phyloP scores from a whole-genome alignment of 2,113 vertebrate species.

The Stigmatopora nigra region DNA sequence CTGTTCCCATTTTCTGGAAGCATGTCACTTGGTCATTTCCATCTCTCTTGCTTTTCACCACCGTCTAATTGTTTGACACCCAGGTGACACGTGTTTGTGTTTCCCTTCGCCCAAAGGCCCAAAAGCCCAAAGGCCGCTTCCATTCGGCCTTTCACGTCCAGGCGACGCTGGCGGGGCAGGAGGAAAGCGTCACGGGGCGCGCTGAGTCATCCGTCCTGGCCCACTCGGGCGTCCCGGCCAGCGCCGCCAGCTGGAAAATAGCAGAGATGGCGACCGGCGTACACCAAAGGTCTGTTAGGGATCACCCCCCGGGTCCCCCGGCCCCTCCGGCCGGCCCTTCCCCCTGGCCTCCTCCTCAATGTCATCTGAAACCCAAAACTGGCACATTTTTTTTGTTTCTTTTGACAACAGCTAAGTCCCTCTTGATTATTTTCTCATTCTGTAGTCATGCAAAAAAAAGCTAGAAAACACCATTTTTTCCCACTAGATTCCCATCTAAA shows the following conservation, averaged over 20 bases:
- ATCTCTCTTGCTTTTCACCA: constrained; percentile 25
- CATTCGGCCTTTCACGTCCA: constrained; percentile 62
- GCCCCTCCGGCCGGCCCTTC: constrained; percentile 26
- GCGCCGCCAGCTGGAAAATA: constrained; percentile 46
- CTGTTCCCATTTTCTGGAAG: neutral
- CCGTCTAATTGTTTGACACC: constrained; percentile 62
- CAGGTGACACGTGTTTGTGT: constrained; percentile 54
- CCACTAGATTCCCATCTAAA: too few relatives aligned
- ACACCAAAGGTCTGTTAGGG: constrained; percentile 49
- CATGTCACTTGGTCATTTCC: constrained; percentile 7
- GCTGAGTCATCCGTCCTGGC: constrained; percentile 27
- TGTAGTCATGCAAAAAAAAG: too few relatives aligned
- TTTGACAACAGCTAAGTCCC: neutral
- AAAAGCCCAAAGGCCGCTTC: too few relatives aligned
- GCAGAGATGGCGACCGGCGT: constrained; percentile 53
- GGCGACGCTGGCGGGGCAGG: constrained; percentile 40
- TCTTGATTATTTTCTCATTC: too few relatives aligned
- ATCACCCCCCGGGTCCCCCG: constrained; percentile 16
- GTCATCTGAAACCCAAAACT: constrained; percentile 2
- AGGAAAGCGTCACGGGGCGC: constrained; percentile 39
- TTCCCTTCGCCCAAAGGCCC: constrained; percentile 51
- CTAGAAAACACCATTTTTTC: too few relatives aligned
- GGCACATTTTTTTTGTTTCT: neutral
- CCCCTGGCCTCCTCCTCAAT: constrained; percentile 29
- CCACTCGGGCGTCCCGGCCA: constrained; percentile 21